Base-by-base conservation (phyloP, 2,888 invertebrate genomes). In the Erebia palarica region DNA sequence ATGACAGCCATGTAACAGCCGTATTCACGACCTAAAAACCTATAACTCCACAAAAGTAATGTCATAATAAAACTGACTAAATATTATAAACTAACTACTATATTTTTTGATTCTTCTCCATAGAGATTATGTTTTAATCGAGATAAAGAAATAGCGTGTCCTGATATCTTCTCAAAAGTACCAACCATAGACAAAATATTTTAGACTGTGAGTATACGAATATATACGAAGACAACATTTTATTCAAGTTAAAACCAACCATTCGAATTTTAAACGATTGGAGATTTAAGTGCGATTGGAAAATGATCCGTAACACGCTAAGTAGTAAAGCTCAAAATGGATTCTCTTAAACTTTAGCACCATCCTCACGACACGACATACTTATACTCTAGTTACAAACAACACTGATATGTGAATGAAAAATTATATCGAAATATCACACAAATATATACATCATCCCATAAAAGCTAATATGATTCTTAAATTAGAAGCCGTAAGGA, bases 311-410 rank as follows among this genome's bases (percentile, higher is more conserved):
- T 75, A 73, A 59, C 11, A 63, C 47, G 27, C 71, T 67, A 72
- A 72, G 5, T 71, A 73, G 59, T 67, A 74, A 75, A 68, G 72
- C 73, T 74, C 68, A 75, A 66, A 73, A 71, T 65, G 49, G 61
- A 65, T 68, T 65, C 68, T 68, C 68, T 58, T 68, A 76, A 47
- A 73, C 66, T 65, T 73, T 73, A 73, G 67, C 73, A 76, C 87
- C 91, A 92, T 88, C 89, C 88, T 87, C 86, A 91, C 90, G 89
- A 92, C 91, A 91, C 89, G 90, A 91, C 89, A 84, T 76, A 75
- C 71, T 79, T 78, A 78, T 75, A 80, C 72, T 75, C 75, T 86
- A 87, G 86, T 82, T 86, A 88, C 82, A 86, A 85, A 87, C 49
- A 65, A 59, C 84, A 84, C 81, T 92, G 92, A 92, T 92, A 92